Percentiles rank a stretch among this genome's conserved stretches.
Evolutionary conservation across 2,888 invertebrate genomes (phyloP).

Genomic region (Hydrotaea diabolus): DNA sequence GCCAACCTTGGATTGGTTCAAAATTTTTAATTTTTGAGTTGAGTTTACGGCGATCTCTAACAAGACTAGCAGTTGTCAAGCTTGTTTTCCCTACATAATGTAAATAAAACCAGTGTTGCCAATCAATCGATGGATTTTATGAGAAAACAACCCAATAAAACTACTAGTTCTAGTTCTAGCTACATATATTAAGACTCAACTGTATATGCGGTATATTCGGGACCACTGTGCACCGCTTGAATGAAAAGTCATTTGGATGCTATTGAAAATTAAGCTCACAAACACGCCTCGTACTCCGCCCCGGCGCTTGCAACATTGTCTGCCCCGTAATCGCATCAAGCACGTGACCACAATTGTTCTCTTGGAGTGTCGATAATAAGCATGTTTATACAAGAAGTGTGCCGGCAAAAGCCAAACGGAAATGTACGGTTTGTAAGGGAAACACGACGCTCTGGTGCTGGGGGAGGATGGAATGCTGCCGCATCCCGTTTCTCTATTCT

Average conservation of each 20-base stretch:
- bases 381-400: constrained; percentile 72
- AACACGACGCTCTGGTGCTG: constrained; percentile 34
- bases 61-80: no score
- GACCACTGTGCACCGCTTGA: constrained; percentile 41
- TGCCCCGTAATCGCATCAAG: constrained; percentile 69
- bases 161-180: no score
- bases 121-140: no score
- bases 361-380: constrained; percentile 79
- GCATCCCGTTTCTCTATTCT: neutral
- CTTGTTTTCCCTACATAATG: no score
- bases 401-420: constrained; percentile 64
- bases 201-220: no score
- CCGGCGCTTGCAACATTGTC: constrained; percentile 53
- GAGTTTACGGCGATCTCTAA: no score
- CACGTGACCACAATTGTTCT: constrained; percentile 80
- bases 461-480: neutral
- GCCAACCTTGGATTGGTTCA: no score
- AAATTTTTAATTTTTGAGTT: no score
- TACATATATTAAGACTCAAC: no score
- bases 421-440: constrained; percentile 68
- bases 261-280: constrained; percentile 75
- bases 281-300: constrained; percentile 65
- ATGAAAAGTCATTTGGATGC: constrained; percentile 56
- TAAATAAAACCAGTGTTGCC: no score
- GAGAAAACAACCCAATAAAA: no score